A percentile compares a stretch with the other conserved stretches of the same genome.
Evolutionary conservation across 2,888 invertebrate genomes (phyloP).

Genomic region (Parnassius apollo): DNA sequence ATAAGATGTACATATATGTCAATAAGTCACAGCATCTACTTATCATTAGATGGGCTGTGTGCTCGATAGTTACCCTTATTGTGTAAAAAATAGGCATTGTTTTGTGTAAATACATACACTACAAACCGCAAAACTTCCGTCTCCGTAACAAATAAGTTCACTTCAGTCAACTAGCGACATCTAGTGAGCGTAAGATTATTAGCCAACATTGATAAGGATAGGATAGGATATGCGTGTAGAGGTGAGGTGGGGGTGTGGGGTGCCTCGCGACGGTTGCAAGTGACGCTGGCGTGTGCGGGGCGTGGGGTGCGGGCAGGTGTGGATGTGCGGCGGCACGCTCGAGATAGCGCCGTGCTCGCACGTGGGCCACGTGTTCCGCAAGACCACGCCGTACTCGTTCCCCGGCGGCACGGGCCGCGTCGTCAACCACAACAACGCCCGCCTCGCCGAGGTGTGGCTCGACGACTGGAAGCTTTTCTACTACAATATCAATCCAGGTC

Average conservation of each 20-base stretch:
- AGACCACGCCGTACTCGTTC: constrained; percentile 98
- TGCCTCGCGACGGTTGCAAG: constrained; percentile 11
- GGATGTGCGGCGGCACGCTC: constrained; percentile 98
- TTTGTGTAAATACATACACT: no score
- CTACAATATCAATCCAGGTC: constrained; percentile 99
- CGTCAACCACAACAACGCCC: constrained; percentile 99
- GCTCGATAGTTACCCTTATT: no score
- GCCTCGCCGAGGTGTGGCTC: constrained; percentile 99
- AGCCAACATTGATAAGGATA: no score
- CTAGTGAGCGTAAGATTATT: no score
- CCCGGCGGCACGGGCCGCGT: constrained; percentile 98
- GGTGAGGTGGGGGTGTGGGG: not conserved
- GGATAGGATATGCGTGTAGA: no score
- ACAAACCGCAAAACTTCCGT: no score
- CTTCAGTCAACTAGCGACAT: no score
- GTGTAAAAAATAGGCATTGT: no score
- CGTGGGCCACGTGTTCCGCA: constrained; percentile 98
- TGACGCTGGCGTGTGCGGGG: constrained; percentile 33
- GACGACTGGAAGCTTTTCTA: constrained; percentile 99
- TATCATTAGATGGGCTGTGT: no score
- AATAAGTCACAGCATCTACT: no score
- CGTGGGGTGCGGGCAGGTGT: constrained; percentile 98
- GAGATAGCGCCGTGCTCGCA: constrained; percentile 97
- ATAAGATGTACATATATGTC: no score
- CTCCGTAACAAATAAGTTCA: no score